Evolutionary conservation across 2,113 vertebrate species (phyloP).

Genomic region (Syrmaticus mikado): DNA sequence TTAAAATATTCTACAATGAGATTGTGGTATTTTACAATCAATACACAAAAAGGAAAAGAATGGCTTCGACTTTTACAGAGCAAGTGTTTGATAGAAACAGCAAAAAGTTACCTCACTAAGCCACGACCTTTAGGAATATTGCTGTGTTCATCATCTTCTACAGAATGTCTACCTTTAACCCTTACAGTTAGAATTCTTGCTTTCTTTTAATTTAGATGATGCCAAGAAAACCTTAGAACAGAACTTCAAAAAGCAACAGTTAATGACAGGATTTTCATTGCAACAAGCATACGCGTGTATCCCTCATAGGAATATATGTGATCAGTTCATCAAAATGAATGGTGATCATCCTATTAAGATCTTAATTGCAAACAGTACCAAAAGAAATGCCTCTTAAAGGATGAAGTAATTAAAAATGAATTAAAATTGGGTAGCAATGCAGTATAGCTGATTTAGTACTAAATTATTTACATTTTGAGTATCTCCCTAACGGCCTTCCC

Average conservation of each 20-base stretch:
- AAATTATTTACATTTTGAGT: conserved; percentile 2
- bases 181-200: fast-evolving
- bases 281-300: neutral
- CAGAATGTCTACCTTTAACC: neutral
- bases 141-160: neutral
- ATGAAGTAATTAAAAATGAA: neutral
- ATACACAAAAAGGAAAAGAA: neutral
- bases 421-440: neutral
- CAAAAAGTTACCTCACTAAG: neutral
- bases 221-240: neutral
- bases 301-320: neutral
- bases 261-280: neutral
- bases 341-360: conserved; percentile 40
- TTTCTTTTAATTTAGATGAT: neutral
- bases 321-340: conserved; percentile 27
- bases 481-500: neutral
- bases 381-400: conserved; percentile 28
- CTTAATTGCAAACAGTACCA: conserved; percentile 30
- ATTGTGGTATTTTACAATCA: neutral
- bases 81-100: neutral
- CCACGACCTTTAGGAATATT: neutral
- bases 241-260: neutral
- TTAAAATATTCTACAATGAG: neutral
- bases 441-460: neutral
- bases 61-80: neutral